Evolutionary conservation across 2,888 invertebrate genomes (phyloP).

Genomic region (Caenorhabditis sp.): DNA sequence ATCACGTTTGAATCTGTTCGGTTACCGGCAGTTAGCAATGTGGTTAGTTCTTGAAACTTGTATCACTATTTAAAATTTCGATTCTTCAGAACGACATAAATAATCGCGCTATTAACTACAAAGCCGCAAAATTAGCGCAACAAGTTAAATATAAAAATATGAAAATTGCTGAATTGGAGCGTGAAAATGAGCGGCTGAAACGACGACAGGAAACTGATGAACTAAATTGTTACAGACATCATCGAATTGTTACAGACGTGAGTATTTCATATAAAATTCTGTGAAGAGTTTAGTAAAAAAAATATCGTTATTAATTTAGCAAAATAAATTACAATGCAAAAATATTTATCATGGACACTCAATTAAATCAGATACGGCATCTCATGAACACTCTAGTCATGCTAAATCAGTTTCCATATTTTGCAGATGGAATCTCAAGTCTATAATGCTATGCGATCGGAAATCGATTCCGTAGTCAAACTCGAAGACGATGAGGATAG

Average conservation of each 20-base stretch:
- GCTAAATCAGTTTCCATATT: no score
- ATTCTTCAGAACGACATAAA: constrained; percentile 61
- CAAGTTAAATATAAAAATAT: constrained; percentile 87
- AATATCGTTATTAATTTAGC: no score
- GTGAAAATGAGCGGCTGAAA: constrained; percentile 89
- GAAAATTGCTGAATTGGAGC: constrained; percentile 85
- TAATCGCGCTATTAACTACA: constrained; percentile 76
- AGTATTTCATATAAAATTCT: constrained; percentile 2
- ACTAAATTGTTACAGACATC: constrained; percentile 94
- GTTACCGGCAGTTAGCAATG: constrained; percentile 57
- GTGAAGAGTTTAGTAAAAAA: no score
- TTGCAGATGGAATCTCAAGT: constrained; percentile 5
- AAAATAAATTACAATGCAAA: no score
- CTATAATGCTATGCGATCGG: neutral
- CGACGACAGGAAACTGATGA: constrained; percentile 95
- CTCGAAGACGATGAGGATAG: neutral
- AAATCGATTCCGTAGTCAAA: neutral
- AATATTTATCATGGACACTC: no score
- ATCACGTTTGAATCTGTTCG: constrained; percentile 66
- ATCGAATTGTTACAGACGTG: constrained; percentile 88
- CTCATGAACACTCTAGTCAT: no score
- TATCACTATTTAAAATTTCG: no score
- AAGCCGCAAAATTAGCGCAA: constrained; percentile 90
- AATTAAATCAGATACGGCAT: no score
- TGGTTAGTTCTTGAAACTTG: constrained; percentile 50